Base-by-base conservation (phyloP, 2,113 vertebrate species). In the Notarius quadriscutis region DNA sequence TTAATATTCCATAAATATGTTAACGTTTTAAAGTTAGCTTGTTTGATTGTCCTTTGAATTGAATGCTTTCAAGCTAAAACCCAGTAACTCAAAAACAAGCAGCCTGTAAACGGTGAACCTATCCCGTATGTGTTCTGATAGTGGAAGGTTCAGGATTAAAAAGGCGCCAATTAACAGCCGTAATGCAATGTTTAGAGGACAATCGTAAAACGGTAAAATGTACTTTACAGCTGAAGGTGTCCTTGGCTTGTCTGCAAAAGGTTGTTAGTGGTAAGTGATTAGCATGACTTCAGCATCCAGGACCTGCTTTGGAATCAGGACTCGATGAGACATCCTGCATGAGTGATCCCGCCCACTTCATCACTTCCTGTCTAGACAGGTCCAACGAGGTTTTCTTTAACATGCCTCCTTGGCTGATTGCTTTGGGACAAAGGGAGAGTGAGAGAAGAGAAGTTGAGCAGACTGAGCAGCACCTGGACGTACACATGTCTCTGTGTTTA, bases 281-380 rank as follows among this genome's bases (percentile, higher is more conserved):
- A 81, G 79, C 79, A 81, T 20, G n/a, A 7, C 53, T 57, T 80
- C 30, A 80, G 77, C 53, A 18, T 80, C 25, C n/a, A 78, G 30
- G 34, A 58, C 57, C 74, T 63, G 82, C 30, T 30, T 30, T 30
- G 30, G 30, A 30, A 30, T 30, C 30, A 30, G 30, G 30, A 30
- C 48, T 84, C 48, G 69, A 41, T 18, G 27, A 53, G 85, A 71
- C 81, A 53, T 72, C 82, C 58, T 84, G 82, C 67, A 2, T 69
- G 78, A 72, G 69, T 34, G 6, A 51, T 71, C 50, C 79, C 72
- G 30, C 65, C 86, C 67, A 87, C 83, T 83, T 30, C 30, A 30
- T 87, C 30, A 74, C 92, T 95, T 95, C 94, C 94, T 94, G 94
- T 94, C 94, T 94, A 94, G 93, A 95, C 93, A 86, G 91, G 87